A percentile compares a stretch with the other conserved stretches of the same genome.
These are phyloP conservation scores for Tragelaphus buxtoni DNA, from an alignment of 2,113 vertebrate species.

Conservation along the genomic window DNA sequence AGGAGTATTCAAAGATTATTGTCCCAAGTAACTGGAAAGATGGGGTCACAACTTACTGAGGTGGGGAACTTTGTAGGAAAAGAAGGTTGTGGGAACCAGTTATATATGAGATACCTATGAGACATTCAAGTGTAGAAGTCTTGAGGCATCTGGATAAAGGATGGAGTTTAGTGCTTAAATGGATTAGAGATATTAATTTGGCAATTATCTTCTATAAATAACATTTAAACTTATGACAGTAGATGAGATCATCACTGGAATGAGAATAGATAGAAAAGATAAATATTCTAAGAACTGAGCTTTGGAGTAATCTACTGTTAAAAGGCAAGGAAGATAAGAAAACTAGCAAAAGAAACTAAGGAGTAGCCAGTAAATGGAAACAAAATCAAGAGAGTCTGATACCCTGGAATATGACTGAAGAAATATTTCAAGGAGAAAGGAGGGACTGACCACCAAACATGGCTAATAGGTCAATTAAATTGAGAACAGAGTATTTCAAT, in stretches of 20 bases:
- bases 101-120: not conserved
- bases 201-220: not conserved
- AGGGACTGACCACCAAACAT: not conserved
- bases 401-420: not conserved
- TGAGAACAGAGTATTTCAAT: not conserved
- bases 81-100: not conserved
- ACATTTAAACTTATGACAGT: not conserved
- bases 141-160: not conserved
- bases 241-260: not conserved
- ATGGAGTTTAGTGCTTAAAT: not conserved
- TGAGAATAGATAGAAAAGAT: not conserved
- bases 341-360: not conserved
- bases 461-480: not conserved
- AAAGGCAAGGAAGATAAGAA: not conserved
- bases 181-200: not conserved
- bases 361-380: not conserved
- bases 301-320: not conserved
- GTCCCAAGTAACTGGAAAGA: not conserved
- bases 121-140: not conserved
- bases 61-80: not conserved
- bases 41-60: not conserved
- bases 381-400: not conserved
- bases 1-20: not conserved
- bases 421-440: not conserved
- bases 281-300: not conserved